Conservation (phyloP, 2,888 invertebrate genomes). For the Polia nebulosa region DNA sequence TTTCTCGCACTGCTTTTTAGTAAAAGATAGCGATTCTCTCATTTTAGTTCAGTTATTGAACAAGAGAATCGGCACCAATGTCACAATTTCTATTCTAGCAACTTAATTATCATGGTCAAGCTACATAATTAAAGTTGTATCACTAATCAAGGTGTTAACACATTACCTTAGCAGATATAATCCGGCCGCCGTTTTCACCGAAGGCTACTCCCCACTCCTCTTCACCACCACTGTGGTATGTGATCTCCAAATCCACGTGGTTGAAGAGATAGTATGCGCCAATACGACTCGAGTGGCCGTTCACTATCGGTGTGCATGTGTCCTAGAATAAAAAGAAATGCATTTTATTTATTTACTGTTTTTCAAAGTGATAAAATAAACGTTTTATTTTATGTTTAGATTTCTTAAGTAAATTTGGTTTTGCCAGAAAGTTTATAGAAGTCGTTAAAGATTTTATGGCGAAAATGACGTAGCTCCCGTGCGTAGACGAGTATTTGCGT, state of each 20-base stretch:
- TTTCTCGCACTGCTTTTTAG: too few relatives aligned
- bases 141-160: conserved; percentile 4
- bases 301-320: conserved; percentile 90
- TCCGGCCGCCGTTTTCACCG: conserved; percentile 96
- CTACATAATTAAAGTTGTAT: conserved; percentile 1
- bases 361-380: conserved; percentile 15
- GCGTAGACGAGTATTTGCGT: neutral
- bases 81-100: neutral
- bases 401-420: neutral
- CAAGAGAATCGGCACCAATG: too few relatives aligned
- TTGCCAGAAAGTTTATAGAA: neutral
- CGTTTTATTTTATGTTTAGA: neutral
- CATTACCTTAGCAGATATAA: conserved; percentile 94
- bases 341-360: conserved; percentile 20
- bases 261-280: conserved; percentile 98
- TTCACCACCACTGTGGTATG: conserved; percentile 96
- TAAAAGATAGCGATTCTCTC: too few relatives aligned
- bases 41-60: too few relatives aligned
- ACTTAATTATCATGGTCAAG: conserved; percentile 1
- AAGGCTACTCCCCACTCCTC: conserved; percentile 97
- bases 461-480: neutral
- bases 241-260: conserved; percentile 98
- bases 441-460: conserved; percentile 26
- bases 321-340: conserved; percentile 76
- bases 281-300: conserved; percentile 91